phyloP scores from a whole-genome alignment of 2,113 vertebrate species.

The Galeopterus variegatus region DNA sequence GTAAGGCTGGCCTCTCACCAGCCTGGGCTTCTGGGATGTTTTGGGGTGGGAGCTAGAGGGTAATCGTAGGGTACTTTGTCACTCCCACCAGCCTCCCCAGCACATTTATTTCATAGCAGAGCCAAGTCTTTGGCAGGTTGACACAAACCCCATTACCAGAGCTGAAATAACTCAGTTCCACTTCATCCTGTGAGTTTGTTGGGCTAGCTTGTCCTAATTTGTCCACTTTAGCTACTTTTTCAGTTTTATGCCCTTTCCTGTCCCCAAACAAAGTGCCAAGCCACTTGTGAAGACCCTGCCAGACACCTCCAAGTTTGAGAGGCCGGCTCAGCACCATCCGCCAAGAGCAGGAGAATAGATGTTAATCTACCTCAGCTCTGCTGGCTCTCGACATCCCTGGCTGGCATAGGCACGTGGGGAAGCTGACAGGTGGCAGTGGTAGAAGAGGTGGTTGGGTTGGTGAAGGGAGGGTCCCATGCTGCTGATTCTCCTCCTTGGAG shows the following conservation, averaged over 20 bases:
- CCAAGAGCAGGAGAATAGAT: conserved; percentile 76
- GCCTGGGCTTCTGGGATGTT: neutral
- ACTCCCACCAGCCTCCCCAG: neutral
- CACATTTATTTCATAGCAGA: neutral
- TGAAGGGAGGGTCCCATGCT: neutral
- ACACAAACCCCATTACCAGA: neutral
- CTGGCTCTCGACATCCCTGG: conserved; percentile 65
- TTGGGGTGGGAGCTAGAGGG: no score
- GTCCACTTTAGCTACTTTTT: neutral
- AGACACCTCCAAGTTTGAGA: neutral
- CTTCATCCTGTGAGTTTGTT: neutral
- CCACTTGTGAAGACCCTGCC: neutral
- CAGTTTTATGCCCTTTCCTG: neutral
- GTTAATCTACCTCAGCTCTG: conserved; percentile 88
- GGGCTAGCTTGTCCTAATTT: neutral
- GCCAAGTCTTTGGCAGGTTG: neutral
- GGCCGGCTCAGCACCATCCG: neutral
- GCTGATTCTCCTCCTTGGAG: neutral
- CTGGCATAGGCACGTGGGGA: rapidly evolving
- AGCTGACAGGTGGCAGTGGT: neutral
- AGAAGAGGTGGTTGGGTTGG: neutral
- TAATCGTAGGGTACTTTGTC: neutral
- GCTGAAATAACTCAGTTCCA: neutral
- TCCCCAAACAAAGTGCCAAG: neutral
- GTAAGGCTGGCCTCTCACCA: neutral